Base-by-base conservation (phyloP, 2,888 invertebrate genomes). In the Xanthorhoe designata region DNA sequence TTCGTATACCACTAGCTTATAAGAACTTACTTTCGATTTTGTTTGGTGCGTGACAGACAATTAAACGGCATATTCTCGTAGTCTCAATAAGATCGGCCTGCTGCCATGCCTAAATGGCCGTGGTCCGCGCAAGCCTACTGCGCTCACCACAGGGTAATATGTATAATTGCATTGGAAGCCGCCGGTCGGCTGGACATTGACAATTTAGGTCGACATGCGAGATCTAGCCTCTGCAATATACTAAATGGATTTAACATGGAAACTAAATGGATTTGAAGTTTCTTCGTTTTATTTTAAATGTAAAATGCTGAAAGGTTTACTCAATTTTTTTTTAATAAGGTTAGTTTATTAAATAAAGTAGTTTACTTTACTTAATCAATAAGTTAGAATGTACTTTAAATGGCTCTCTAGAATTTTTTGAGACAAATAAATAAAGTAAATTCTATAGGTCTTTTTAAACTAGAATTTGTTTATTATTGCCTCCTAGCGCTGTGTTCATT, bases 131-230 rank as follows among this genome's bases (percentile, higher is more conserved):
- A 32, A 42, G 38, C 13, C 38, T 42, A 42, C 38, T 47, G 8
- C 15, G 17, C 7, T 17, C 5, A 7, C 47, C 58, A 45, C 47
- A 35, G 57, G 47, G 52, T 52, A 35, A 57, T 47, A 9, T n/a
- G 32, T 51, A 57, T 57, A 56, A 63, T 63, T 58, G 52, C 53
- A 53, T 58, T 35, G 45, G 52, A 32, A 35, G 52, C 52, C 63
- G 10, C 55, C 6, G 32, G 35, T 35, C 7, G 47, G 47, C 60
- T 32, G 35, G 17, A 38, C 38, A 61, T 45, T 35, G 47, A 42
- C 61, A 13, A 53, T 47, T 53, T 53, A 54, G 53, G 61, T 61
- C 57, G 17, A 45, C 52, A 35, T 9, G 29, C 24, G 38, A 55
- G 47, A 45, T n/a, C n/a, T 45, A 47, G 47, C 7, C 47, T 8